phyloP scores from a whole-genome alignment of 30 jellyfish, hydroid and myxozoan genomes.

The Hydractinia symbiolongicarpus region DNA sequence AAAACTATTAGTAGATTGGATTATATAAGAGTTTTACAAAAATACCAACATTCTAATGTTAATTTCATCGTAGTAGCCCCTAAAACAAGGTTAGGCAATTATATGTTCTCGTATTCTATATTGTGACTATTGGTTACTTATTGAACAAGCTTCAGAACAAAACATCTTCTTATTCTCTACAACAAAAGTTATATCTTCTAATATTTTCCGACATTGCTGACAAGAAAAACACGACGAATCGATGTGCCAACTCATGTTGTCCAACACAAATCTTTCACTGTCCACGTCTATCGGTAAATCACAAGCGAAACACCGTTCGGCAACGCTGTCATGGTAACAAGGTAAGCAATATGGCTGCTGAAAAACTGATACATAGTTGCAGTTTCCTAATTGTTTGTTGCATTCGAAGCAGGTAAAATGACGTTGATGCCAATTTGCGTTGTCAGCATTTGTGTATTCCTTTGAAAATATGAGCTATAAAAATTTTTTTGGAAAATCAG shows the following conservation, averaged over 20 bases:
- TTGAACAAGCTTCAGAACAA: background rate
- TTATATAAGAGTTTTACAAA: too few relatives aligned
- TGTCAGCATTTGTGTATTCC: conserved; percentile 69
- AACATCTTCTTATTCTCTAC: background rate
- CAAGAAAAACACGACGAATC: conserved; percentile 63
- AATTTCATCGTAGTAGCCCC: too few relatives aligned
- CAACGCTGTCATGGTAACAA: conserved; percentile 46
- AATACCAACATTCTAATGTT: too few relatives aligned
- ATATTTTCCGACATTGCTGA: conserved; percentile 40
- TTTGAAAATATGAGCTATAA: conserved; percentile 72
- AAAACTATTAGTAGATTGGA: too few relatives aligned
- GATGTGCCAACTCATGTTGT: conserved; percentile 50
- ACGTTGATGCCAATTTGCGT: conserved; percentile 52
- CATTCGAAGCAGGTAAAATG: conserved; percentile 81
- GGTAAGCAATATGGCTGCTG: conserved; percentile 56
- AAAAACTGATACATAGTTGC: conserved; percentile 42
- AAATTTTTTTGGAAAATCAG: background rate
- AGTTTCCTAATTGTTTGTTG: conserved; percentile 59
- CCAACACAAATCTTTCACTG: conserved; percentile 39
- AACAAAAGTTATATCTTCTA: conserved; percentile 36
- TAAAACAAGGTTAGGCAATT: too few relatives aligned
- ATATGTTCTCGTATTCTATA: too few relatives aligned
- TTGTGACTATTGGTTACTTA: too few relatives aligned
- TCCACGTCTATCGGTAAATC: conserved; percentile 38
- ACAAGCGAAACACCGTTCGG: conserved; percentile 62